phyloP scores from a whole-genome alignment of 2,113 vertebrate genomes.

The Gobio gobio region DNA sequence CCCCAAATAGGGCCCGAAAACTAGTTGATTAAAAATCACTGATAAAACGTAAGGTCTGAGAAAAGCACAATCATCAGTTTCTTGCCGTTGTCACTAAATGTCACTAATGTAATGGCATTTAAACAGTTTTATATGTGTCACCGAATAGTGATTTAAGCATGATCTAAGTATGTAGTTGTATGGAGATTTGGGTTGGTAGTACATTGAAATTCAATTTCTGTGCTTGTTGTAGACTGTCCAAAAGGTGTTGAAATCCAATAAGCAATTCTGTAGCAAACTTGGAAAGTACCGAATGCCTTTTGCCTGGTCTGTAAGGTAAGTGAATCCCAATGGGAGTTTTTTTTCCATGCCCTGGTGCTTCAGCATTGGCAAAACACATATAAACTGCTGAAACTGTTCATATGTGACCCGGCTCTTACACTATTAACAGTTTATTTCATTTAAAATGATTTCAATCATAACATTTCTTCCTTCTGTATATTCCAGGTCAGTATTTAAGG shows the following conservation, averaged over 20 bases:
- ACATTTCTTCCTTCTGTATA: neutral
- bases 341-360: neutral
- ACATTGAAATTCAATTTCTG: conserved; percentile 1
- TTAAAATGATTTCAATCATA: neutral
- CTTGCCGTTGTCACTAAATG: neutral
- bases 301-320: conserved; percentile 96
- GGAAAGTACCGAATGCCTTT: conserved; percentile 98
- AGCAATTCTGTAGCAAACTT: conserved; percentile 93
- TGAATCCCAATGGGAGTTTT: conserved; percentile 15
- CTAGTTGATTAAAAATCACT: no score
- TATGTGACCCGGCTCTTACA: no score
- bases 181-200: neutral
- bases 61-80: neutral
- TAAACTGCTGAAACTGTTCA: neutral
- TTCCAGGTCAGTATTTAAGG: conserved; percentile 91
- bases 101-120: neutral
- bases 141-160: neutral
- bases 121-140: neutral
- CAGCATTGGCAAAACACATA: neutral
- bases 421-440: neutral
- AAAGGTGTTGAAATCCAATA: conserved; percentile 94
- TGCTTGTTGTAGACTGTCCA: conserved; percentile 83
- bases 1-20: no score
- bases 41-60: no score
- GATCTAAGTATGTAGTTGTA: neutral